phyloP scores from a whole-genome alignment of 2,888 invertebrate genomes.

The Syrista parreyssii region DNA sequence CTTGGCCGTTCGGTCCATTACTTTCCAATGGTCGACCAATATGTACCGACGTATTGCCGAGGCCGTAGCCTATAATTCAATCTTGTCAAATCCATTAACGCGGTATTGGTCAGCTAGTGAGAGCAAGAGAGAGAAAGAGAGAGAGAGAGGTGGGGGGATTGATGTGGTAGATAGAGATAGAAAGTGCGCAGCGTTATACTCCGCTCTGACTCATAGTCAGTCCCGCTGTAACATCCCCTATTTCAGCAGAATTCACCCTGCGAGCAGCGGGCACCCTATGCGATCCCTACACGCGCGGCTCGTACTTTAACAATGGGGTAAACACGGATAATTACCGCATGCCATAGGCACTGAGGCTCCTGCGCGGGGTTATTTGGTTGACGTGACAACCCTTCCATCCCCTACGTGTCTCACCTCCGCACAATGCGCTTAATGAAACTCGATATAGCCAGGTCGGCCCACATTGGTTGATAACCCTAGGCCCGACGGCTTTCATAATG shows the following conservation, averaged over 20 bases:
- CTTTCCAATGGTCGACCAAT: slow-evolving; percentile 43
- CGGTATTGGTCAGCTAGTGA: slow-evolving; percentile 10
- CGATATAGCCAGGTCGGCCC: slow-evolving; percentile 36
- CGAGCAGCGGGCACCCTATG: background rate
- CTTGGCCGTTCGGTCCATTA: slow-evolving; percentile 40
- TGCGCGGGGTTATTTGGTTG: slow-evolving; percentile 41
- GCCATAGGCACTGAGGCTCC: slow-evolving; percentile 31
- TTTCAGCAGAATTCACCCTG: background rate
- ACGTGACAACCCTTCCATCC: slow-evolving; percentile 31
- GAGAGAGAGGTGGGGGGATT: background rate
- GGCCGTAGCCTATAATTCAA: slow-evolving; percentile 46
- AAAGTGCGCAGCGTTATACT: background rate
- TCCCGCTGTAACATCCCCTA: background rate
- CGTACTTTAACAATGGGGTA: slow-evolving; percentile 40
- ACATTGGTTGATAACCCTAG: slow-evolving; percentile 33
- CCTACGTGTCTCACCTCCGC: slow-evolving; percentile 28
- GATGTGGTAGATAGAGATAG: background rate
- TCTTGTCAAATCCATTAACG: slow-evolving; percentile 54
- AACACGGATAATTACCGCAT: slow-evolving; percentile 49
- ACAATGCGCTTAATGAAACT: slow-evolving; percentile 56
- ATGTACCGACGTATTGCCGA: slow-evolving; percentile 18
- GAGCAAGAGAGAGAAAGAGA: background rate
- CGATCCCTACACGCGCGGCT: background rate
- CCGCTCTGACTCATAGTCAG: background rate
- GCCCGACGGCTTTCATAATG: background rate